Evolutionary conservation across 2,888 invertebrate genomes (phyloP).

Genomic region (Brenthis hecate): DNA sequence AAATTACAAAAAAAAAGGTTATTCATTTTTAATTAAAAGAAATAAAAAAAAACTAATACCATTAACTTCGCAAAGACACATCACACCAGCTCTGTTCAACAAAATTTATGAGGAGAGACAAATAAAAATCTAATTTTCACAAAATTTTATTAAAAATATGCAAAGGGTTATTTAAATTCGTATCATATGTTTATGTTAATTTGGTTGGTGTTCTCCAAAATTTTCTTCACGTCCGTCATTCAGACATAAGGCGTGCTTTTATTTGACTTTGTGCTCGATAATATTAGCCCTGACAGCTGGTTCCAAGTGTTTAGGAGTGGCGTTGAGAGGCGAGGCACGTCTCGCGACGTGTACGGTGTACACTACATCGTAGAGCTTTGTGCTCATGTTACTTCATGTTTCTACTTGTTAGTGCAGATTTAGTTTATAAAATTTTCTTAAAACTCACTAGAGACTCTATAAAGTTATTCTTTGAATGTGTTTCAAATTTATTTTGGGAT

Average conservation of each 20-base stretch:
- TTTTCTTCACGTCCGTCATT: conserved; percentile 8
- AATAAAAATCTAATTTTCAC: conserved; percentile 2
- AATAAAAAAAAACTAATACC: no score
- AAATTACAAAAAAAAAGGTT: no score
- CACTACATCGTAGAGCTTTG: conserved; percentile 25
- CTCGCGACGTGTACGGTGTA: conserved; percentile 13
- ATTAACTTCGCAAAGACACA: no score
- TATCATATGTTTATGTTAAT: conserved; percentile 6
- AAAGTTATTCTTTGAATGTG: conserved; percentile 18
- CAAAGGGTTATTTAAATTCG: not conserved
- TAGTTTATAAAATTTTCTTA: conserved; percentile 15
- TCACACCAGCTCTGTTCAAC: not conserved
- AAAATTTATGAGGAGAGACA: not conserved
- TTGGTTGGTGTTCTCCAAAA: conserved; percentile 6
- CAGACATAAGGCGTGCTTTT: conserved; percentile 12
- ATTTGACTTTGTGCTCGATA: conserved; percentile 29
- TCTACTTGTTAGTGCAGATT: conserved; percentile 22
- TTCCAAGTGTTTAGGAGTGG: conserved; percentile 28
- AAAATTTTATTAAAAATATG: conserved; percentile 6
- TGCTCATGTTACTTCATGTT: conserved; percentile 23
- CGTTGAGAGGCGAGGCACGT: conserved; percentile 29
- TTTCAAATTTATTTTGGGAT: conserved; percentile 13
- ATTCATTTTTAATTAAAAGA: no score
- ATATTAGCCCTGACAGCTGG: conserved; percentile 37
- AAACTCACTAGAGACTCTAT: conserved; percentile 7